phyloP scores from a whole-genome alignment of 2,113 vertebrate genomes.

The Alexandromys fortis region DNA sequence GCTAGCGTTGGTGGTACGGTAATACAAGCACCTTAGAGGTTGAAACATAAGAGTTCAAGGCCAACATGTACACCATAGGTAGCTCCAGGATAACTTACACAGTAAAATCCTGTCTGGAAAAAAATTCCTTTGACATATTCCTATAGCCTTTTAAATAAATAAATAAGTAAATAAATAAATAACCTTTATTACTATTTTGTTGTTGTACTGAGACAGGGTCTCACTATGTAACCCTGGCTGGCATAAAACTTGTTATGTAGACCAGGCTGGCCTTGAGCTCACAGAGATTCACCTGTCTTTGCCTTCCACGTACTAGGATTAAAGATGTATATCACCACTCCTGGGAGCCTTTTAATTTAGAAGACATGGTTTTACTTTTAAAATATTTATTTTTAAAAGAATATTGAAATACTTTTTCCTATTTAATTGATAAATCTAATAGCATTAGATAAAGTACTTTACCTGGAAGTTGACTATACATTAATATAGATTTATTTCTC shows the following conservation, averaged over 20 bases:
- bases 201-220: background rate
- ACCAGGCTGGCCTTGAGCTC: background rate
- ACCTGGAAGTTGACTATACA: background rate
- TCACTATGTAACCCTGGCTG: background rate
- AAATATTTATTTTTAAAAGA: slow-evolving; percentile 35
- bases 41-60: background rate
- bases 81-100: background rate
- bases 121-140: background rate
- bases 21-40: background rate
- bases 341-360: background rate
- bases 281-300: background rate
- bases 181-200: background rate
- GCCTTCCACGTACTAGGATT: background rate
- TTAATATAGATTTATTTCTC: slow-evolving; percentile 17
- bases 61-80: background rate
- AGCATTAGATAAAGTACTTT: slow-evolving; percentile 35
- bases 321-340: background rate
- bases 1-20: background rate
- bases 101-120: background rate
- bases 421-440: background rate
- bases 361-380: slow-evolving; percentile 10
- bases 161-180: background rate
- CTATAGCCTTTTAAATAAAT: background rate
- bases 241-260: background rate
- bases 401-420: background rate